These are phyloP conservation scores for Misgurnus mizolepis DNA, from an alignment of 2,113 vertebrate genomes.

Conservation along the genomic window DNA sequence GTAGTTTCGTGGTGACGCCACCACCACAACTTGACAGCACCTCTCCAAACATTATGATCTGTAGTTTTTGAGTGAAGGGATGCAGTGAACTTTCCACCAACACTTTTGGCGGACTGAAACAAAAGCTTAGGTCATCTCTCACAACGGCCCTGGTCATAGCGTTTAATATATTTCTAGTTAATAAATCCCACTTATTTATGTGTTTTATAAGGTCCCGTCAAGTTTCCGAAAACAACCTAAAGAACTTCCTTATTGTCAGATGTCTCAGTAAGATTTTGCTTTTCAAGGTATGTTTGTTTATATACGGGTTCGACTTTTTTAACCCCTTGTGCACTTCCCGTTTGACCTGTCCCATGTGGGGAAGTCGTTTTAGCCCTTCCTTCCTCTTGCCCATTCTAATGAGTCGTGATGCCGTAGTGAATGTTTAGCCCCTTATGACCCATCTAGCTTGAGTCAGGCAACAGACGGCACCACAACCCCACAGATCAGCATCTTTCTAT, in stretches of 20 bases:
- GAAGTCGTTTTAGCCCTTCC: slow-evolving; percentile 83
- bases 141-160: slow-evolving; percentile 27
- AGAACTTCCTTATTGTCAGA: neutral
- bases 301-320: slow-evolving; percentile 71
- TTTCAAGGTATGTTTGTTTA: slow-evolving; percentile 65
- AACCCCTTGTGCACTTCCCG: slow-evolving; percentile 86
- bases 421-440: slow-evolving; percentile 77
- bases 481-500: neutral
- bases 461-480: slow-evolving; percentile 12
- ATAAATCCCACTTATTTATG: slow-evolving; percentile 5
- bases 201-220: slow-evolving; percentile 12
- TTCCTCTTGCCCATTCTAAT: slow-evolving; percentile 87
- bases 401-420: slow-evolving; percentile 91
- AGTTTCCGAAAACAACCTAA: neutral
- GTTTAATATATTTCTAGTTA: slow-evolving; percentile 25
- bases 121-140: slow-evolving; percentile 51
- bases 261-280: slow-evolving; percentile 58
- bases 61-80: slow-evolving; percentile 30
- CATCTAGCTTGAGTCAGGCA: slow-evolving; percentile 7
- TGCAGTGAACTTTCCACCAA: slow-evolving; percentile 41
- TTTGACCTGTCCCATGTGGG: slow-evolving; percentile 89
- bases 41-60: slow-evolving; percentile 37
- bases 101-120: slow-evolving; percentile 31
- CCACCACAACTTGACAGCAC: slow-evolving; percentile 44
- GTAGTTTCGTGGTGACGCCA: slow-evolving; percentile 48